Evolutionary conservation across 2,888 invertebrate genomes (phyloP), one percentile per base, ranked within the genome.

Genomic region (Ferdinandea cuprea): DNA sequence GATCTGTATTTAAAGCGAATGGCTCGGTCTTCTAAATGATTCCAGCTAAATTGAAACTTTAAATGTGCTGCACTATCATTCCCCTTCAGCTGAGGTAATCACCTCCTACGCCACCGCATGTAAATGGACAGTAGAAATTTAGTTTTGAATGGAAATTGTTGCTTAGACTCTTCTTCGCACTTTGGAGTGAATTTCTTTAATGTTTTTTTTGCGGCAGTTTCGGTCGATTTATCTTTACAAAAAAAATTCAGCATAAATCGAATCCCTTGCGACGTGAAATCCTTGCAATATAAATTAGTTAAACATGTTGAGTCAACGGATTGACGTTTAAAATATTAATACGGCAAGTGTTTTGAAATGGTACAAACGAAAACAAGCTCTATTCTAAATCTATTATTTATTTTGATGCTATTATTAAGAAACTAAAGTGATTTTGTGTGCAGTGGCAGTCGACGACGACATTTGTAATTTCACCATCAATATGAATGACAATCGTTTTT

Each of bases 131-230:
- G 40, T 81, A 71, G 66, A 81, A 66, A 56, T 81, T 77, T 81
- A 61, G 77, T 77, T 81, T 61, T 72, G 71, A 77, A 77, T 77
- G 77, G 63, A 81, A 81, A 81, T 77, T 77, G 77, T 81, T 81
- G 71, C 59, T 77, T 61, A 58, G 76, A 77, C 71, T 65, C 58
- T 66, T 77, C 76, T 71, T 81, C 54, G 77, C 77, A 77, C 77
- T 65, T 71, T 81, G 32, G 30, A 71, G 65, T 71, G 76, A 76
- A 59, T 59, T 81, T 66, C 69, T 69, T 56, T 48, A n/a, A n/a
- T n/a, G n/a, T 44, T 71, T 58, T 58, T 71, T 59, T 71, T 48
- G 52, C 65, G 32, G 58, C 54, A 17, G 59, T 19, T 77, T 66
- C 52, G 54, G 54, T 59, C 46, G 69, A 65, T 59, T n/a, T 71